Evolutionary conservation across 2,797 vertebrate species (phyloP), one percentile per base, ranked within the genome.

Genomic region (Pangasius djambal): DNA sequence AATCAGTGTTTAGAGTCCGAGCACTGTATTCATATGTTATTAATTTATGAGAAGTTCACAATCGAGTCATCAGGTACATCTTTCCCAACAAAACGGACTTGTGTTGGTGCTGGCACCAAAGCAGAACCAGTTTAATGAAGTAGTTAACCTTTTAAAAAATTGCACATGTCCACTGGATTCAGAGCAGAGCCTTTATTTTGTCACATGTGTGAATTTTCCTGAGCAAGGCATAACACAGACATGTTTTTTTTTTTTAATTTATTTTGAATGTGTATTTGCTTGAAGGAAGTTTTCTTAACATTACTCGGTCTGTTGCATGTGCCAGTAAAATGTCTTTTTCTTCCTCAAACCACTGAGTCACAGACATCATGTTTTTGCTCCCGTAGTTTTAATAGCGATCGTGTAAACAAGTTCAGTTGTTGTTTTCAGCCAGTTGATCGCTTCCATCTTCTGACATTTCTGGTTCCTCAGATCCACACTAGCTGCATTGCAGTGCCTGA

Each of bases 371-470:
- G 28, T 3, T 83, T 83, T 25, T 61, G 18, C 22, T 40, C 25
- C 8, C 0, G 4, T 31, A 15, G 20, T 63, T 83, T 83, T 63
- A 63, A 65, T 44, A 44, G 40, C 7, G 3, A 28, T 40, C 4
- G 5, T 82, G 4, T 57, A 13, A 63, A 44, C 37, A 63, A 25
- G 16, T 57, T 44, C 25, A 83, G 34, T 37, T 82, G 31, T 55
- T 81, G 31, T 55, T 81, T 57, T 81, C 77, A 57, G 77, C 50
- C n/a, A 31, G 50, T 55, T 79, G n/a, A 55, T 78, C 16, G 3
- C 15, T 78, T 78, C 75, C 48, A 78, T 78, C 16, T 31, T 55
- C 48, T 77, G 74, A 77, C 48, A 77, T 77, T 72, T 50, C 28
- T 78, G 44, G 74, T 50, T 77, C 44, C 25, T 77, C 12, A n/a